Evolutionary conservation across 2,797 vertebrate genomes (phyloP).

Genomic region (Coracias cyanogaster): DNA sequence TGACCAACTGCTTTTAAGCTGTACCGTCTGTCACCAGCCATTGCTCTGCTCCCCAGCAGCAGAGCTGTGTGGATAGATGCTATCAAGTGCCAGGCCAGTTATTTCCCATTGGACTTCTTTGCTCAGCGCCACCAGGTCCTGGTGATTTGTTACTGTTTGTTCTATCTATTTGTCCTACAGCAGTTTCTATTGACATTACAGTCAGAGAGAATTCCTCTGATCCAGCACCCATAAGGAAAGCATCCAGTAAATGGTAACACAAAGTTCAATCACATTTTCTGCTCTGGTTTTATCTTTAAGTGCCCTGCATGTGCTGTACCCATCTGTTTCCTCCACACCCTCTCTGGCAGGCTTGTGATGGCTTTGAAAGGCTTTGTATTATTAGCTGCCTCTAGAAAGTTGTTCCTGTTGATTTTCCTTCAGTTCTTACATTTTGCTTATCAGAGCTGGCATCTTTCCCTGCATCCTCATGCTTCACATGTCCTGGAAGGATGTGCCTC

Average conservation of each 20-base stretch:
- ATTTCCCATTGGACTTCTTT: not conserved
- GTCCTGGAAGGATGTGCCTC: not conserved
- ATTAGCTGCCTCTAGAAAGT: not conserved
- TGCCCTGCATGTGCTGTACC: accelerated
- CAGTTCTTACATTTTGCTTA: not conserved
- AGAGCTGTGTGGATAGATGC: not conserved
- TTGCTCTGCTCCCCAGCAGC: not conserved
- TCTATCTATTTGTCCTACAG: not conserved
- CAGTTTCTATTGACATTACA: not conserved
- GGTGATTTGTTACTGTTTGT: not conserved
- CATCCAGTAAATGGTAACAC: not conserved
- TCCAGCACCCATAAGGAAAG: not conserved
- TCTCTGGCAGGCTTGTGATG: not conserved
- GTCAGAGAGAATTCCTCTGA: not conserved
- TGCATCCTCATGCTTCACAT: not conserved
- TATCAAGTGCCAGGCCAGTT: not conserved
- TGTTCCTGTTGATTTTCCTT: not conserved
- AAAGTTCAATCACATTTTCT: not conserved
- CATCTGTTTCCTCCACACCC: not conserved
- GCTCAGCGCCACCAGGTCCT: not conserved
- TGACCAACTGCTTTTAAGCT: not conserved
- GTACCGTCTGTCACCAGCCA: not conserved
- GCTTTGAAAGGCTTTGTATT: not conserved
- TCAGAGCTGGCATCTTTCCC: not conserved
- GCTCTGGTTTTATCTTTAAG: not conserved